phyloP scores from a whole-genome alignment of 2,113 vertebrate species.

The Phylloscopus whistleri region DNA sequence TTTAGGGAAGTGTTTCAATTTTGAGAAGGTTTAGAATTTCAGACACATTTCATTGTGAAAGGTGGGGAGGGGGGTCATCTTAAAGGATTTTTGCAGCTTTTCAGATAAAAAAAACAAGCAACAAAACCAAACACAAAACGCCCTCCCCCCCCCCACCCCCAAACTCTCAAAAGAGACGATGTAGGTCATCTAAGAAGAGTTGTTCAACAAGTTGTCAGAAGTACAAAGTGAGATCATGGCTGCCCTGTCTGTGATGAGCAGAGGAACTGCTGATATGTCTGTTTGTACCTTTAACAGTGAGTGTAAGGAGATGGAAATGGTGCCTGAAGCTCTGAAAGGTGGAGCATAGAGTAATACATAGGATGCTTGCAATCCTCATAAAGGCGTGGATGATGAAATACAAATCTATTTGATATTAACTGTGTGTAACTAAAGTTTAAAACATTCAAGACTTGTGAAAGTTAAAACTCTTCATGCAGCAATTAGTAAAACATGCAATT shows the following conservation, averaged over 20 bases:
- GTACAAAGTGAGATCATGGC: not conserved
- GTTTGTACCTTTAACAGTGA: not conserved
- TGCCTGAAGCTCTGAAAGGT: not conserved
- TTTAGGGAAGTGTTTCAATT: not conserved
- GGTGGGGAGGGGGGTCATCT: not conserved
- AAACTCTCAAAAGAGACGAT: not conserved
- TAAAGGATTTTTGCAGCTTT: not conserved
- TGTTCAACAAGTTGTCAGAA: not conserved
- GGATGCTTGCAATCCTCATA: not conserved
- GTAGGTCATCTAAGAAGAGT: not conserved
- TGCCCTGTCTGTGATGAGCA: not conserved
- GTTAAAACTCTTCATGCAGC: not conserved
- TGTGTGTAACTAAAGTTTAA: not conserved
- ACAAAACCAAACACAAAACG: not conserved
- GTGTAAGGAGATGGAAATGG: not conserved
- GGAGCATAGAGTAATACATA: not conserved
- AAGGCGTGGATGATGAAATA: not conserved
- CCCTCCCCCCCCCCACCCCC: too few relatives aligned
- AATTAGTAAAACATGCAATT: not conserved
- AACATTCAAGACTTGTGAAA: not conserved
- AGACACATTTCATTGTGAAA: not conserved
- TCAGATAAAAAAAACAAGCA: not conserved
- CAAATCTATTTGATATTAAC: not conserved
- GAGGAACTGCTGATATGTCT: not conserved
- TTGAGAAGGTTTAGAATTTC: not conserved